Conservation (phyloP, 64 coral and sea anemone species). For the Porites australiensis region DNA sequence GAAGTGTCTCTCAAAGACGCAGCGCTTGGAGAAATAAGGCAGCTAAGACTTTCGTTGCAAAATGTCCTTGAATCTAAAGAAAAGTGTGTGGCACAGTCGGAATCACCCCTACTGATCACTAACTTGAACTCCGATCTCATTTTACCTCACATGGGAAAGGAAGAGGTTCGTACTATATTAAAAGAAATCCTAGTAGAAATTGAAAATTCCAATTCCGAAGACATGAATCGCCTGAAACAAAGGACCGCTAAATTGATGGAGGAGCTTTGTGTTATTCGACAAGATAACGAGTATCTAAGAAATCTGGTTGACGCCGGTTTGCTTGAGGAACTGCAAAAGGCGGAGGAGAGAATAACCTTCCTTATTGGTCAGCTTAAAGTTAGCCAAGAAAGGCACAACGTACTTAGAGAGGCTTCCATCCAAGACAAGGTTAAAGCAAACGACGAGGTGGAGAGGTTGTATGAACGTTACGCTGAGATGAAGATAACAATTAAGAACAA, state of each 20-base stretch:
- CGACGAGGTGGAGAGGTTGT: background rate
- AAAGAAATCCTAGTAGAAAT: constrained; percentile 29
- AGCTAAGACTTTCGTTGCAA: background rate
- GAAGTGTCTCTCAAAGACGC: constrained; percentile 6
- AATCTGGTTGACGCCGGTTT: background rate
- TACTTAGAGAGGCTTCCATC: background rate
- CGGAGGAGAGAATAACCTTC: constrained; percentile 10
- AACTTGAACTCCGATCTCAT: constrained; percentile 22
- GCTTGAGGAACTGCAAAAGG: constrained; percentile 16
- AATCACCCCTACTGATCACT: constrained; percentile 19
- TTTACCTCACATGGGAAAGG: constrained; percentile 28
- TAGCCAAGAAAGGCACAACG: constrained; percentile 10
- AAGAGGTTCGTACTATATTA: constrained; percentile 16
- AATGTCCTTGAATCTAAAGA: constrained; percentile 39
- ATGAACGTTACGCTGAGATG: constrained; percentile 19
- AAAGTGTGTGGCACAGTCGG: background rate
- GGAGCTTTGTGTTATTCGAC: background rate
- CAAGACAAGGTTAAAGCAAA: constrained; percentile 8
- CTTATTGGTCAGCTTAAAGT: constrained; percentile 13
- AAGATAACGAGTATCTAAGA: constrained; percentile 31
- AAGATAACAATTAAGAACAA: background rate
- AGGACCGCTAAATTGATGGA: background rate
- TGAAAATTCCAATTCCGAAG: constrained; percentile 31
- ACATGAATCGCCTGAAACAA: background rate
- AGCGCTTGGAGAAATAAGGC: background rate